phyloP scores from a whole-genome alignment of 2,888 invertebrate genomes.

The Eubasilissa splendida region DNA sequence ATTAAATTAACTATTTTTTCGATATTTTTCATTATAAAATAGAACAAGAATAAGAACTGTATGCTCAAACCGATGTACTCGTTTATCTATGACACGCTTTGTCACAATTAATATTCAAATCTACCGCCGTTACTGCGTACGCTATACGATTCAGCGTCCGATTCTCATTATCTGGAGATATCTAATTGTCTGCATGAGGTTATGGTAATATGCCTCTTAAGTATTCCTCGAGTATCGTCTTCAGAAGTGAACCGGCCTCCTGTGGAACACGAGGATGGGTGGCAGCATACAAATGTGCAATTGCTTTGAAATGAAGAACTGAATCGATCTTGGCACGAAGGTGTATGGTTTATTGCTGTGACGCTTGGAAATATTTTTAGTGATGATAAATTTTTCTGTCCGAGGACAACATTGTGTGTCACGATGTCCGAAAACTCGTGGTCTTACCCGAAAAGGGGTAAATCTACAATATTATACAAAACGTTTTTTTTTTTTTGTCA shows the following conservation, averaged over 20 bases:
- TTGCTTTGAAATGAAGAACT: neutral
- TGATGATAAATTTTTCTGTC: no score
- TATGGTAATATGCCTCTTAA: constrained; percentile 22
- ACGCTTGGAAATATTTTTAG: neutral
- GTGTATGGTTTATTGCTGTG: neutral
- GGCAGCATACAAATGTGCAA: constrained; percentile 12
- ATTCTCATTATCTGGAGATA: neutral
- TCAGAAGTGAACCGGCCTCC: constrained; percentile 15
- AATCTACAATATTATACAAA: no score
- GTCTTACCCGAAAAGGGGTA: no score
- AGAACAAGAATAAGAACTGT: no score
- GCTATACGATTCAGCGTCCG: neutral
- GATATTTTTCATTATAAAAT: no score
- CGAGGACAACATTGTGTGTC: no score
- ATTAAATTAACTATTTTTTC: no score
- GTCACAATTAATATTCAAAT: no score
- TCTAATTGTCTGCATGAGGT: neutral
- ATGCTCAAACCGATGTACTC: no score
- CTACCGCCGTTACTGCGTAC: neutral
- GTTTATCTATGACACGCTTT: no score
- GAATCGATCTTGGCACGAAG: neutral
- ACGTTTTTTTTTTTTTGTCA: no score
- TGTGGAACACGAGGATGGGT: neutral
- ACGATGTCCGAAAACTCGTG: no score
- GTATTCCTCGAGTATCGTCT: constrained; percentile 17